These are phyloP conservation scores for Heliconius aoede DNA, from an alignment of 2,888 invertebrate species.

Conservation along the genomic window DNA sequence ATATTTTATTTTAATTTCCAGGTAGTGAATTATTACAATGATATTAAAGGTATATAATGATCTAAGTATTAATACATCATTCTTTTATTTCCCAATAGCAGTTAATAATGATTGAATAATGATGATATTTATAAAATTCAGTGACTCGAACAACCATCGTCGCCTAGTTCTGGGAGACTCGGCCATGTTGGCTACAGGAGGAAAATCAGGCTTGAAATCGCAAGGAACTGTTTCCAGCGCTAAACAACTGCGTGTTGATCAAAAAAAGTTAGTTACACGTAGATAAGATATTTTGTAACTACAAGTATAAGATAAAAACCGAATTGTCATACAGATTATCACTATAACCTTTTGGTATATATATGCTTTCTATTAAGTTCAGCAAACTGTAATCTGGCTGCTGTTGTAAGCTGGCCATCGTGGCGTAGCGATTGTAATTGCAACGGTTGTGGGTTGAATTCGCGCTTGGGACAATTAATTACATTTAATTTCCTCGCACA, in stretches of 20 bases:
- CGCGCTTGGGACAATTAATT: too few relatives aligned
- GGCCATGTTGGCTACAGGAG: slow-evolving; percentile 94
- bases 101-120: neutral
- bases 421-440: too few relatives aligned
- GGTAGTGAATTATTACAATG: neutral
- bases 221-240: slow-evolving; percentile 95
- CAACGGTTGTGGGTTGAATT: too few relatives aligned
- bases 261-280: slow-evolving; percentile 89
- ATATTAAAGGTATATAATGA: slow-evolving; percentile 6
- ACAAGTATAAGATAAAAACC: too few relatives aligned
- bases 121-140: slow-evolving; percentile 61
- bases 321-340: too few relatives aligned
- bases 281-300: too few relatives aligned
- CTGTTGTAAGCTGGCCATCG: too few relatives aligned
- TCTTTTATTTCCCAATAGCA: neutral
- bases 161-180: slow-evolving; percentile 94
- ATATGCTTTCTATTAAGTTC: too few relatives aligned
- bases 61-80: neutral
- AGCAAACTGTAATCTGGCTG: too few relatives aligned
- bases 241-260: slow-evolving; percentile 94
- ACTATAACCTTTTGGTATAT: too few relatives aligned
- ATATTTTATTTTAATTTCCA: slow-evolving; percentile 19
- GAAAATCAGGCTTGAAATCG: slow-evolving; percentile 89
- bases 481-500: too few relatives aligned
- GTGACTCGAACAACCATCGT: slow-evolving; percentile 97